phyloP scores from a whole-genome alignment of 2,113 vertebrate species.

The Arvicanthis niloticus region DNA sequence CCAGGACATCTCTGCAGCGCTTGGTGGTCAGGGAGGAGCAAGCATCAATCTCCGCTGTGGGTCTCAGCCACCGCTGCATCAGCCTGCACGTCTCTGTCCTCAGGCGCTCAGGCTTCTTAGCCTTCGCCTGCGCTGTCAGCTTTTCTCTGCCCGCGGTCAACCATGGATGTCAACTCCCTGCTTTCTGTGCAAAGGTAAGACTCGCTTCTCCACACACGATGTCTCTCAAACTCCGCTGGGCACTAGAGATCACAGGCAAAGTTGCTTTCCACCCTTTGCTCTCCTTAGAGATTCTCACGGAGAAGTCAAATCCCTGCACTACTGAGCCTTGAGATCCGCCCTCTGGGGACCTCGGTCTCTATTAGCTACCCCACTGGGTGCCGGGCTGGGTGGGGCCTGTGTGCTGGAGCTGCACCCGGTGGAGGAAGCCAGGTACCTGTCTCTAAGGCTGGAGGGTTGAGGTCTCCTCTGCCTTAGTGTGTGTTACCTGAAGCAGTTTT shows the following conservation, averaged over 20 bases:
- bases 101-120: background rate
- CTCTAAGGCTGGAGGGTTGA: fast-evolving
- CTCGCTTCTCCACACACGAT: fast-evolving
- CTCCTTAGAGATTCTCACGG: background rate
- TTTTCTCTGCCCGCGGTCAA: background rate
- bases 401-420: fast-evolving
- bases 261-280: background rate
- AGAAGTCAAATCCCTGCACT: background rate
- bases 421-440: background rate
- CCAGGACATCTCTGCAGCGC: background rate
- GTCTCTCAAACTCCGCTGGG: background rate
- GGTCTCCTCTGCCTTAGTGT: background rate
- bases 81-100: background rate
- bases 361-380: background rate
- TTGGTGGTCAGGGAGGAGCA: background rate
- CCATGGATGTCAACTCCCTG: conserved; percentile 60
- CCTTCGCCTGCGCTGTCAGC: background rate
- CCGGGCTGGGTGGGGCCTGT: conserved; percentile 18
- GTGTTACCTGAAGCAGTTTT: background rate
- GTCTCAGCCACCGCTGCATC: background rate
- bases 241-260: background rate
- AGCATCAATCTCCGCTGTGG: background rate
- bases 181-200: conserved; percentile 74
- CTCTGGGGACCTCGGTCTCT: fast-evolving
- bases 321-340: background rate